Base-by-base conservation (phyloP, 2,888 invertebrate genomes). In the Isotomurus palustris region DNA sequence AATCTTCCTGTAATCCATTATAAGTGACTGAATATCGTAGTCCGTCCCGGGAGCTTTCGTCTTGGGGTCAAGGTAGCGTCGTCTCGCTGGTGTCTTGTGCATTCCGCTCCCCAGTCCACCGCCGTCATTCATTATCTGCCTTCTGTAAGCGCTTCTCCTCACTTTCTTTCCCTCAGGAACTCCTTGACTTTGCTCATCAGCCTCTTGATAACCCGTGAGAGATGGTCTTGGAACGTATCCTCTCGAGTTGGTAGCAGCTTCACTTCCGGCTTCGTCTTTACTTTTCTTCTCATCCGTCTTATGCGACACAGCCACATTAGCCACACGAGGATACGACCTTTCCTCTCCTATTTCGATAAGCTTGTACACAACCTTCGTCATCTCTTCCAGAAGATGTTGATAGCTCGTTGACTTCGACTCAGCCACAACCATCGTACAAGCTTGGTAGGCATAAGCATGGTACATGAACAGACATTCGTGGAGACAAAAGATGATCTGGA, bases 401-500 rank as follows among this genome's bases (percentile, higher is more conserved):
- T 53, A 62, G 19, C 58, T 58, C 1, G 53, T 56, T 17, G 58
- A 52, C 32, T 55, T 58, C 6, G 49, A 50, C 25, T 62, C 62
- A 0, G 58, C 58, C 17, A 62, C 21, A 5, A 62, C 62, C 58
- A 62, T 62, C 14, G 62, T 58, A 17, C 58, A 62, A 1, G 62
- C 62, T 44, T 62, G 58, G 43, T 62, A 56, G 3, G 58, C 53
- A 29, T 59, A 62, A 0, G 53, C 58, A 24, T 62, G 62, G 14
- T 56, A 58, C 58, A 62, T 59, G 53, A 58, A 62, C 32, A 62
- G 35, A 14, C 58, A 58, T 32, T 62, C 62, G 17, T 62, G 62
- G 2, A 60, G 27, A 17, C 63, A 63, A 21, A 63, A 63, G 27
- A 63, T 57, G 1, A 63, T 52, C 50, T 55, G 57, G 2, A 63